These are phyloP conservation scores for Nothocercus julius DNA, from an alignment of 2,113 vertebrate genomes.

Conservation along the genomic window DNA sequence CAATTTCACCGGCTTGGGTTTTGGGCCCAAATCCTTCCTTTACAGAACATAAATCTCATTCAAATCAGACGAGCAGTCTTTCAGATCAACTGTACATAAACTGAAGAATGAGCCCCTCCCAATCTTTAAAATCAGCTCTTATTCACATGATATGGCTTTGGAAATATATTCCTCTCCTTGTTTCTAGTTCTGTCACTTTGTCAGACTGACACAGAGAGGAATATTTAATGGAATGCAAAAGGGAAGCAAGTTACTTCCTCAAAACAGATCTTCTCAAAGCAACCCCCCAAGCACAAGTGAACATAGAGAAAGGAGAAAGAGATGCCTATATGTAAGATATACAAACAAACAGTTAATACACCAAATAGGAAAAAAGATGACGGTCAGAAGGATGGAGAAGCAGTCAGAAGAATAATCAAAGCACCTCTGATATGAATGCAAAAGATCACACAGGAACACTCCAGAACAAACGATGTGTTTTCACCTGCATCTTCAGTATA, in stretches of 20 bases:
- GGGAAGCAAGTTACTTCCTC: not conserved
- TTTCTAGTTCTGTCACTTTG: not conserved
- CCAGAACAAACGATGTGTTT: not conserved
- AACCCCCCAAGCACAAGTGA: not conserved
- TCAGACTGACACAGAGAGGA: not conserved
- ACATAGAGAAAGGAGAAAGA: not conserved
- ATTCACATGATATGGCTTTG: not conserved
- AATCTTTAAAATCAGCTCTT: not conserved
- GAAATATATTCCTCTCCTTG: not conserved
- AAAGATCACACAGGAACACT: not conserved
- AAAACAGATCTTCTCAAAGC: not conserved
- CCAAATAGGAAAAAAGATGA: not conserved
- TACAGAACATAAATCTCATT: not conserved
- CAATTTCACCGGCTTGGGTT: not conserved
- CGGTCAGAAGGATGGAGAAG: not conserved
- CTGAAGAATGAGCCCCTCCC: not conserved
- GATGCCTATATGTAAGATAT: not conserved
- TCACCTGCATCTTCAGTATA: not conserved
- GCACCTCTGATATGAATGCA: not conserved
- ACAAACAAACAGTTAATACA: not conserved
- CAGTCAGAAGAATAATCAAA: not conserved
- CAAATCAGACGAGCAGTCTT: not conserved
- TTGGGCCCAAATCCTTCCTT: not conserved
- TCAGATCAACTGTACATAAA: not conserved
- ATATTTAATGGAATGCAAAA: not conserved